Base-by-base conservation (phyloP, 37 sponge, comb jelly and placozoan genomes). In the Chondrosia reniformis region DNA sequence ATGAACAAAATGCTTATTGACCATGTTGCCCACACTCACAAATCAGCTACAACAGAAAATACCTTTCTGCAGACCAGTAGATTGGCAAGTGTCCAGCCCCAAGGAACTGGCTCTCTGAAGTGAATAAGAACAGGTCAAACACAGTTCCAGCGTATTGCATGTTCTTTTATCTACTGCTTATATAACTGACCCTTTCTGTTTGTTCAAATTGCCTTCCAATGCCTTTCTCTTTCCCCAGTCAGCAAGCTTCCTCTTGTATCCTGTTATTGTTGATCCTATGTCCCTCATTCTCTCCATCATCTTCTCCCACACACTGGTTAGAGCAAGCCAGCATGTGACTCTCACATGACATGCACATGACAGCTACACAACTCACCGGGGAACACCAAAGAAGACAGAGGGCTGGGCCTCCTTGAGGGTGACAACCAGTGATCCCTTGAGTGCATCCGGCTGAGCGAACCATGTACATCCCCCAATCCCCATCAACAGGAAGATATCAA, bases 361-460 rank as follows among this genome's bases (percentile, higher is more conserved):
- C 52, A 49, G 6, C 75, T 27, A 2, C 6, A 24, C 45, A 46
- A 71, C 37, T 17, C 66, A 89, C 90, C 90, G 46, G 63, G 91
- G 91, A 7, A 90, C 91, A 31, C 84, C 84, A 46, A 83, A 79
- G 81, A 94, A 90, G 46, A 74, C 0, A 34, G 91, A 87, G 22
- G 94, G 94, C 49, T 57, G 72, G 15, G 64, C 92, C 44, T 94
- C 94, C 42, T 25, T 74, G 19, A 94, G 33, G 30, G 94, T 94
- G 9, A 67, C 63, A 2, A 45, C 76, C 1, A 94, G 87, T 25
- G 82, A 46, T 36, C 94, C 94, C 92, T 94, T 94, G 41, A 94
- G 86, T 37, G 95, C 95, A 91, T 94, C 95, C 6, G 95, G 95
- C 42, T 88, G 83, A 10, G 95, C 95, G 88, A 94, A 94, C 63